These are phyloP conservation scores for Clarias macrocephalus DNA, from an alignment of 2,113 vertebrate species.

Conservation along the genomic window DNA sequence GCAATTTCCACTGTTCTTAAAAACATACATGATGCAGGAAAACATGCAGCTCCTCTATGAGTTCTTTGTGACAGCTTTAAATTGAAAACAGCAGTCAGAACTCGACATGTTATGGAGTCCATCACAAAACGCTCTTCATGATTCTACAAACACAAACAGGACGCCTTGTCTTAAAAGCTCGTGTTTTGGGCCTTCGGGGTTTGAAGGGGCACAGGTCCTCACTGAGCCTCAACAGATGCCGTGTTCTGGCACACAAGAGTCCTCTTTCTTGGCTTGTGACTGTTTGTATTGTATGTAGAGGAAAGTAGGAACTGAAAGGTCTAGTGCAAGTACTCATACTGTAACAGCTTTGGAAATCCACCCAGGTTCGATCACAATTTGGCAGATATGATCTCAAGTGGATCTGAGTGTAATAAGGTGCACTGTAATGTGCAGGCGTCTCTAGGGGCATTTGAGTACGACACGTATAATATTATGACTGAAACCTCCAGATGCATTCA, in stretches of 20 bases:
- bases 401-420: neutral
- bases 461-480: neutral
- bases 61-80: constrained; percentile 34
- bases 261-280: constrained; percentile 48
- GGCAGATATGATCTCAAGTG: constrained; percentile 34
- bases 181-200: constrained; percentile 34
- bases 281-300: constrained; percentile 51
- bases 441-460: neutral
- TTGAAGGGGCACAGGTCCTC: constrained; percentile 43
- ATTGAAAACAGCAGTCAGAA: constrained; percentile 27
- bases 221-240: constrained; percentile 42
- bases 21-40: constrained; percentile 9
- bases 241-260: constrained; percentile 51
- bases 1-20: neutral
- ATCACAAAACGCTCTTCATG: constrained; percentile 46
- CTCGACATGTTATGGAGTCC: constrained; percentile 6
- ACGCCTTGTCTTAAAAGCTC: constrained; percentile 26
- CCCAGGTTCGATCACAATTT: constrained; percentile 4
- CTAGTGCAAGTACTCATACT: constrained; percentile 12
- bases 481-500: neutral
- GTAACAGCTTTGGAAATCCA: constrained; percentile 15
- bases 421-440: neutral
- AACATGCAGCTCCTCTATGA: constrained; percentile 25
- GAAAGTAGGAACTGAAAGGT: constrained; percentile 19
- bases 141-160: constrained; percentile 50